phyloP scores from a whole-genome alignment of 1,140 invertebrate species.

The Pseudomyrmex flavicornis region DNA sequence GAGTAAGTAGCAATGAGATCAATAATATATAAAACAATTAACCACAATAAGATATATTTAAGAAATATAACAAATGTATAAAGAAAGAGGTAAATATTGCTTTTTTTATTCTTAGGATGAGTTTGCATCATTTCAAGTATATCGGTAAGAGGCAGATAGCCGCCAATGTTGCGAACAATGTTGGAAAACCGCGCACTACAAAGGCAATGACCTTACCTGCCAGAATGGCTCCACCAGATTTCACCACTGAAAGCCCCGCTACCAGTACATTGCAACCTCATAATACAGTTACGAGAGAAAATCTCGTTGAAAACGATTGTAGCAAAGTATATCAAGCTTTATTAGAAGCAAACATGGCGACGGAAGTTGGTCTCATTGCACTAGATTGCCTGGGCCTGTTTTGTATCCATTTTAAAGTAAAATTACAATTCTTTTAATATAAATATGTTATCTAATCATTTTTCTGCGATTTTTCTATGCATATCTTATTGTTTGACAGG shows the following conservation, averaged over 20 bases:
- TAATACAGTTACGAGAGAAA: constrained; percentile 84
- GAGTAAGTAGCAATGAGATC: constrained; percentile 87
- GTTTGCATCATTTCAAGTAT: constrained; percentile 95
- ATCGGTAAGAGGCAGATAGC: constrained; percentile 92
- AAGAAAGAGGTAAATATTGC: no score
- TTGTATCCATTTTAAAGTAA: constrained; percentile 91
- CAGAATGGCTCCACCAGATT: constrained; percentile 90
- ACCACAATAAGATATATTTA: background rate
- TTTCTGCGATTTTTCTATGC: background rate
- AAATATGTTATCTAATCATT: background rate
- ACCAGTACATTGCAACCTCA: constrained; percentile 87
- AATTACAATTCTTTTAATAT: constrained; percentile 47
- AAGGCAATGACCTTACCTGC: constrained; percentile 92
- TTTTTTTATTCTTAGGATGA: constrained; percentile 87
- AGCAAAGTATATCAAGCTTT: constrained; percentile 88
- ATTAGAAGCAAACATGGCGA: constrained; percentile 94
- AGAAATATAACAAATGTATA: background rate
- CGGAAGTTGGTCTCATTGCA: constrained; percentile 95
- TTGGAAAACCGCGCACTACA: constrained; percentile 85
- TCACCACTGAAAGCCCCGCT: constrained; percentile 83
- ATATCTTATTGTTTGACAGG: constrained; percentile 75
- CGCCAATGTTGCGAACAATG: constrained; percentile 82
- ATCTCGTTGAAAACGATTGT: constrained; percentile 87
- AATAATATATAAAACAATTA: background rate
- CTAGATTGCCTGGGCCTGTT: constrained; percentile 95